phyloP scores from a whole-genome alignment of 1,140 invertebrate species.

The Hyles euphorbiae region DNA sequence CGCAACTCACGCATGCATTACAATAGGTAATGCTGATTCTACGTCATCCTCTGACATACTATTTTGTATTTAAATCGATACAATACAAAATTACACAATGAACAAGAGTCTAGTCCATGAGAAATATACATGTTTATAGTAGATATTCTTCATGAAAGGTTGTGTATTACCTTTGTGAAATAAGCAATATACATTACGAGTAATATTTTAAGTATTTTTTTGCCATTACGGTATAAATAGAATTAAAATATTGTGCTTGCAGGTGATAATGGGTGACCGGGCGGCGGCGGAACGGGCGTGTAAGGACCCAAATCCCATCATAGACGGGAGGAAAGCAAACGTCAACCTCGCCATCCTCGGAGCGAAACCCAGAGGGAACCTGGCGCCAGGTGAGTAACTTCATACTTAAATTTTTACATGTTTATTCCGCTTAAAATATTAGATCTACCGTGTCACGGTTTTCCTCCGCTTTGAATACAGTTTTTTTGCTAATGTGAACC shows the following conservation, averaged over 20 bases:
- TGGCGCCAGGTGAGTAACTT: slow-evolving; percentile 80
- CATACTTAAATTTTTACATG: too few species aligned
- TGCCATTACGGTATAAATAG: neutral
- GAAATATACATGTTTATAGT: too few species aligned
- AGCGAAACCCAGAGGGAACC: slow-evolving; percentile 94
- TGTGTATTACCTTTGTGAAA: too few species aligned
- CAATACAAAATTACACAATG: slow-evolving; percentile 18
- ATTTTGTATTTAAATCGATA: slow-evolving; percentile 44
- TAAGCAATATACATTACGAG: too few species aligned
- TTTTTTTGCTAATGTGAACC: too few species aligned
- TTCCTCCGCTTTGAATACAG: too few species aligned
- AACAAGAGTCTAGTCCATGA: too few species aligned
- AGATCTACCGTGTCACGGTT: too few species aligned
- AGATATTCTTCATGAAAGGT: neutral
- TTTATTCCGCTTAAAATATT: too few species aligned
- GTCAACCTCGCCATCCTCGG: slow-evolving; percentile 98
- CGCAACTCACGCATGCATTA: slow-evolving; percentile 59
- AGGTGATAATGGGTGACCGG: slow-evolving; percentile 98
- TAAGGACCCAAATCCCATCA: slow-evolving; percentile 98
- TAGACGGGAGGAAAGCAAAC: slow-evolving; percentile 98
- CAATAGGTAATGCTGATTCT: slow-evolving; percentile 57
- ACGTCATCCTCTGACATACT: slow-evolving; percentile 35
- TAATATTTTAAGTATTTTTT: neutral
- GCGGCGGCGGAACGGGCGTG: slow-evolving; percentile 95
- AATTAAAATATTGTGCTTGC: slow-evolving; percentile 42